Base-by-base conservation (phyloP, 2,113 vertebrate genomes). In the Pomatorhinus ruficollis region DNA sequence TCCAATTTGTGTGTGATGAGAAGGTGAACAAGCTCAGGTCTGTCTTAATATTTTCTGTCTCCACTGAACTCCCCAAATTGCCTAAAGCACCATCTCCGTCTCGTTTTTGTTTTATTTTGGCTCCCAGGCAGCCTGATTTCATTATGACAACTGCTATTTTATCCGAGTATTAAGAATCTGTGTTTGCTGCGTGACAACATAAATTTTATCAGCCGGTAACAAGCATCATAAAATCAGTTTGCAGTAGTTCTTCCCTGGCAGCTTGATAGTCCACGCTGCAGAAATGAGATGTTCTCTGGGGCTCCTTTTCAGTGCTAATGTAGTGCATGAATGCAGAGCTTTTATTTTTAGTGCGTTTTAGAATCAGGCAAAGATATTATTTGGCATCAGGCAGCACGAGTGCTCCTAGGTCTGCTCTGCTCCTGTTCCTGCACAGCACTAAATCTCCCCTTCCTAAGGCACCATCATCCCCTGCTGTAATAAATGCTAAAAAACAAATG, bases 141-240 rank as follows among this genome's bases (percentile, higher is more conserved):
- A 37, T 88, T 53, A 80, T 65, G 50, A 78, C 74, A 89, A 50
- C 53, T 83, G 65, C 79, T 75, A 11, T 84, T 90, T 30, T 39
- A 23, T 25, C 21, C 35, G 18, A 84, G 35, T 52, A 74, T 95
- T 78, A 85, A 91, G 70, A 42, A 80, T 79, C 71, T 1, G 2
- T 47, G 85, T 89, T 96, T 88, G 64, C 65, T 90, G 8, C 49
- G 44, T 61, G 79, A 64, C 80, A 80, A 65, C 64, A 82, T 87
- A 70, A 81, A 85, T 85, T 81, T 57, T 53, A 71, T 75, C 68
- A 75, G 71, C 91, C 70, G 11, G 89, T 74, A 96, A 94, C 87
- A 53, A 93, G 87, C 68, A 59, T 81, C 83, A 50, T 92, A 90
- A 90, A 94, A 90, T 78, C 28, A 83, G 47, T 94, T 95, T 84